phyloP scores from a whole-genome alignment of 2,113 vertebrate genomes.

The Mohoua ochrocephala region DNA sequence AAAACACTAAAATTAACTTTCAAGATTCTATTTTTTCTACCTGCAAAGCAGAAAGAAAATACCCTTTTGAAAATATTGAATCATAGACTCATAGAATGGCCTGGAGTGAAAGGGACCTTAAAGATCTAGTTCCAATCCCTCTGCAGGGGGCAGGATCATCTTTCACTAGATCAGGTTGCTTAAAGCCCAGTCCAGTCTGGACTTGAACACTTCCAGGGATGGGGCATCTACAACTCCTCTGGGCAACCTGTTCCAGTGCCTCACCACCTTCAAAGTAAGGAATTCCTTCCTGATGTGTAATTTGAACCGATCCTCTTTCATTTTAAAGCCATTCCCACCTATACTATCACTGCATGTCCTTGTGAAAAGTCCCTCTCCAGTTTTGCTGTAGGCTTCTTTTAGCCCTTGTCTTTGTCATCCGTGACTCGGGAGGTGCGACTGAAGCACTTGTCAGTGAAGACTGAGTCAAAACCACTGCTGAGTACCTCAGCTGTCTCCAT shows the following conservation, averaged over 20 bases:
- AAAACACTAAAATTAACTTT: background rate
- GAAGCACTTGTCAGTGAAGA: background rate
- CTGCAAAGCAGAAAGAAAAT: background rate
- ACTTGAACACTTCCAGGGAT: background rate
- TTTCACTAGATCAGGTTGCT: background rate
- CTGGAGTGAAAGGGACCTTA: background rate
- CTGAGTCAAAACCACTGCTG: background rate
- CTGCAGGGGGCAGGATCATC: background rate
- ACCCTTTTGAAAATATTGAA: background rate
- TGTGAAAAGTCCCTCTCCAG: background rate
- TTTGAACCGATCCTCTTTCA: background rate
- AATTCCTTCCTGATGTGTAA: background rate
- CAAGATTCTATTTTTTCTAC: background rate
- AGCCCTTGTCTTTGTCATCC: rapidly evolving
- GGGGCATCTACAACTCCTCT: background rate
- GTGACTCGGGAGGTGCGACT: rapidly evolving
- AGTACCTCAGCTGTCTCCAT: background rate
- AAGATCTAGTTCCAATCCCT: background rate
- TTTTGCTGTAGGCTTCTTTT: background rate
- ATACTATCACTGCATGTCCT: rapidly evolving
- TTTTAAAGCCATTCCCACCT: background rate
- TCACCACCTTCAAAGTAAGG: background rate
- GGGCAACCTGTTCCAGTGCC: background rate
- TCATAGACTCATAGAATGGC: background rate
- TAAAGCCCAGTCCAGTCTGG: background rate